Conservation (phyloP, 2,113 vertebrate species). For the Clarias magur region DNA sequence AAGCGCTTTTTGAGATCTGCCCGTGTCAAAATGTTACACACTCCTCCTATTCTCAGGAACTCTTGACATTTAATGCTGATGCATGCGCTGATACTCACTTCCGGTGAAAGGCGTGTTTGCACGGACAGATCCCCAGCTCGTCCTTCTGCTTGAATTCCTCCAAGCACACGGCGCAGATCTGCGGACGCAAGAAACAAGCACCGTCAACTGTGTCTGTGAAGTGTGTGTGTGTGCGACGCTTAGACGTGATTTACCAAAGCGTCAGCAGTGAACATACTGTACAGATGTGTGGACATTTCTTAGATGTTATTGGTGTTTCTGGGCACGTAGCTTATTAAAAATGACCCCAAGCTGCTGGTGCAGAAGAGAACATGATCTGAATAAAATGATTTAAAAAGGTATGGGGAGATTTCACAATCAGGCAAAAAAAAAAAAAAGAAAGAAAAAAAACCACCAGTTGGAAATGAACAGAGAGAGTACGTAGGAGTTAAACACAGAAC, state of each 20-base stretch:
- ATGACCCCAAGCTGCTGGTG: background rate
- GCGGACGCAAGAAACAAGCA: slow-evolving; percentile 38
- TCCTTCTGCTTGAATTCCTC: slow-evolving; percentile 99
- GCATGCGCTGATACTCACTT: slow-evolving; percentile 81
- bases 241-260: background rate
- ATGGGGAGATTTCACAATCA: background rate
- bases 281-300: background rate
- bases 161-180: slow-evolving; percentile 98
- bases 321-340: background rate
- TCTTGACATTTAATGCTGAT: background rate
- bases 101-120: slow-evolving; percentile 99
- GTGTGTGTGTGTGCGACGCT: background rate
- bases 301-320: background rate
- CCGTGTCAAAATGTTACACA: no score
- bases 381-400: background rate
- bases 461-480: background rate
- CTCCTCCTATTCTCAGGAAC: background rate
- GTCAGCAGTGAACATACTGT: background rate
- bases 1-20: background rate
- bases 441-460: background rate
- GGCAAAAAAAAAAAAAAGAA: background rate
- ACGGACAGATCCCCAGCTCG: slow-evolving; percentile 96
- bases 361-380: background rate
- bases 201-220: background rate
- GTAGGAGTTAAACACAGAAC: background rate